A percentile compares a stretch with the other conserved stretches of the same genome.
phyloP scores from a whole-genome alignment of 2,113 vertebrate species.

The Malaclemys terrapin region DNA sequence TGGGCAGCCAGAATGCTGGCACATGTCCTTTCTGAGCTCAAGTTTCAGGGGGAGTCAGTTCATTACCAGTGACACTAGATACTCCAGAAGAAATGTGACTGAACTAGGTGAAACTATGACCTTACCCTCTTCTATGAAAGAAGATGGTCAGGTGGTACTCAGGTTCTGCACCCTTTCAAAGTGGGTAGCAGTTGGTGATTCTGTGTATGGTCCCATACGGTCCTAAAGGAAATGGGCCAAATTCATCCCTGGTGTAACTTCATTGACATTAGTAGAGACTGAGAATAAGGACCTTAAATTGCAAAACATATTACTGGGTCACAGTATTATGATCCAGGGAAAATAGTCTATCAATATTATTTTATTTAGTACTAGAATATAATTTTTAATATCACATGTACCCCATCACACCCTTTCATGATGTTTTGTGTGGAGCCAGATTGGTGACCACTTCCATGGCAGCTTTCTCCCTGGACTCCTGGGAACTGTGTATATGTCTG shows the following conservation, averaged over 20 bases:
- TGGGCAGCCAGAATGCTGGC: not conserved
- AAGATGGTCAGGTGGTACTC: not conserved
- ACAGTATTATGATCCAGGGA: not conserved
- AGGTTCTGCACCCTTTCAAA: not conserved
- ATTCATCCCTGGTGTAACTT: not conserved
- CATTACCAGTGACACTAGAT: not conserved
- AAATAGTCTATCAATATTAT: not conserved
- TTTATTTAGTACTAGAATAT: not conserved
- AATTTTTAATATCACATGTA: not conserved
- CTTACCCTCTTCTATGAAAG: not conserved
- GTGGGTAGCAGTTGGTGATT: not conserved
- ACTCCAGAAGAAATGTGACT: not conserved
- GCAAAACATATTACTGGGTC: not conserved
- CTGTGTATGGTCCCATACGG: not conserved
- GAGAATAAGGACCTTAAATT: not conserved
- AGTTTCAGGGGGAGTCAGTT: not conserved
- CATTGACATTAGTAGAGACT: not conserved
- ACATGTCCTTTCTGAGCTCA: not conserved
- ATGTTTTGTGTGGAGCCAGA: not conserved
- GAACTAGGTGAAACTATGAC: not conserved
- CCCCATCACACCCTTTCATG: not conserved
- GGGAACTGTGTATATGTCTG: not conserved
- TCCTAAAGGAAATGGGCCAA: not conserved
- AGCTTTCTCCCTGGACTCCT: not conserved
- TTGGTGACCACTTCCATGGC: not conserved